These are phyloP conservation scores for Baronia brevicornis DNA, from an alignment of 2,888 invertebrate genomes.

Conservation along the genomic window DNA sequence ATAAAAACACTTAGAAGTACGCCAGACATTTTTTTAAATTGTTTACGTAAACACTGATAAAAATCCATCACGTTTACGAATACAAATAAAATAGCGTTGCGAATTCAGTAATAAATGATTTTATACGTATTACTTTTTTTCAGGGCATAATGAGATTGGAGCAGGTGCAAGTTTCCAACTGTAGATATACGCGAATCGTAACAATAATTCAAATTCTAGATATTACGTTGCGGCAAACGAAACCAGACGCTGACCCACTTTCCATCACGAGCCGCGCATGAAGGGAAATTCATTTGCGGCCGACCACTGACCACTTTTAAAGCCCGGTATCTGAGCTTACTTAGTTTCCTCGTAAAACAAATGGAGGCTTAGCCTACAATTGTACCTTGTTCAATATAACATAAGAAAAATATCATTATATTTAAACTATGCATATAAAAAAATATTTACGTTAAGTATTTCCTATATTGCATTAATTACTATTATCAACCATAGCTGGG, in stretches of 20 bases:
- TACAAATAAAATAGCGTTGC: no score
- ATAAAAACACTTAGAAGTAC: no score
- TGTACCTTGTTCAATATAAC: constrained; percentile 8
- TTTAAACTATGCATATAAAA: no score
- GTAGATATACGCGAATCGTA: constrained; percentile 13
- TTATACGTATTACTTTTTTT: no score
- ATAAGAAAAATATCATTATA: constrained; percentile 2
- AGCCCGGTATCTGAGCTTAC: constrained; percentile 9
- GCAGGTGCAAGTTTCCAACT: constrained; percentile 28
- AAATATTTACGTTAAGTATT: no score
- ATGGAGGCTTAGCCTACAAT: constrained; percentile 3
- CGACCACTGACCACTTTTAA: constrained; percentile 23
- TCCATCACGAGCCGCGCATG: constrained; percentile 50
- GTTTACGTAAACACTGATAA: no score
- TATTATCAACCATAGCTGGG: no score
- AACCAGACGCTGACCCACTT: constrained; percentile 62
- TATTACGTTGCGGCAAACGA: constrained; percentile 20
- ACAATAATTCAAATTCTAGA: constrained; percentile 14
- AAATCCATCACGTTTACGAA: no score
- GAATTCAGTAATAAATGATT: no score
- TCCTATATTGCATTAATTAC: no score
- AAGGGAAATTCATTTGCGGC: constrained; percentile 50
- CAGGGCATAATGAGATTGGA: constrained; percentile 15
- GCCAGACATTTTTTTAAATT: no score
- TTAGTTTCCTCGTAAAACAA: constrained; percentile 2